A percentile compares a stretch with the other conserved stretches of the same genome.
Conservation (phyloP, 2,797 vertebrate species). For the Sebastes iracundus region DNA sequence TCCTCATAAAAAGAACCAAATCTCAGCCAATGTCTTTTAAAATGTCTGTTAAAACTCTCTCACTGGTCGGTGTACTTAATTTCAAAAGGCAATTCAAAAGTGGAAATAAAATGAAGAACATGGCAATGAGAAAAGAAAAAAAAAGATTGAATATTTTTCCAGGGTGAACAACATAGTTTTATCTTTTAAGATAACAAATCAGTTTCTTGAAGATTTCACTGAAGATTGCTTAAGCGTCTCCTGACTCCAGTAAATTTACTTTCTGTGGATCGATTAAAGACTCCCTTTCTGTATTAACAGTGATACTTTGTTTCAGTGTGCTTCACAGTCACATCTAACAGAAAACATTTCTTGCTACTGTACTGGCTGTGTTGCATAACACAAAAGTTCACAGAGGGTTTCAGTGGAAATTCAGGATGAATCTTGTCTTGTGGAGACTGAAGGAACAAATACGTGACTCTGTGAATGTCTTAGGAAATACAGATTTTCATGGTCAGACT, state of each 20-base stretch:
- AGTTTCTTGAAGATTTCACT: background rate
- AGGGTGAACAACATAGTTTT: background rate
- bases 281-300: background rate
- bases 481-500: background rate
- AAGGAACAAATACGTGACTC: constrained; percentile 4
- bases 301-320: background rate
- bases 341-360: background rate
- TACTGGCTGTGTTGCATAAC: background rate
- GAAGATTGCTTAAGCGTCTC: background rate
- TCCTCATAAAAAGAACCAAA: background rate
- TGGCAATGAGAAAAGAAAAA: background rate
- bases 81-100: background rate
- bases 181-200: background rate
- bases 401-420: constrained; percentile 8
- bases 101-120: background rate
- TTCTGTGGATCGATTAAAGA: background rate
- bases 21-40: background rate
- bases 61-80: background rate
- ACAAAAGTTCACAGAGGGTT: background rate
- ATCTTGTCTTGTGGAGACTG: constrained; percentile 4
- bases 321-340: background rate
- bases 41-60: background rate
- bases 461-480: background rate
- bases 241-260: background rate
- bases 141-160: background rate